Percentiles rank a stretch among this genome's conserved stretches.
phyloP scores from a whole-genome alignment of 2,113 vertebrate species.

The Thalassarche chlororhynchos region DNA sequence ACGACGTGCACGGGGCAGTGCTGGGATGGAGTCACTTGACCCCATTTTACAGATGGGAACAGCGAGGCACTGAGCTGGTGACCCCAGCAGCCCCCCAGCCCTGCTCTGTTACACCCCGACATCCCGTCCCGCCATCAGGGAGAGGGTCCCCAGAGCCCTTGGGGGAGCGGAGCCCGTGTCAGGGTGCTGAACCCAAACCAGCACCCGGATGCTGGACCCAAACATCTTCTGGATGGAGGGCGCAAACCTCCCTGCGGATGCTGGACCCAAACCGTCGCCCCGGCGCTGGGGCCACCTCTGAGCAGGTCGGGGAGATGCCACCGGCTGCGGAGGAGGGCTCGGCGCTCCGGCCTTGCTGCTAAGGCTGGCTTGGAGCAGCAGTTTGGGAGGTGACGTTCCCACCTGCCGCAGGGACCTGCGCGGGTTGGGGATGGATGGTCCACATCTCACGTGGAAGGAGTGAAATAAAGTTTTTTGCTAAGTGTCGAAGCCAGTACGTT shows the following conservation, averaged over 20 bases:
- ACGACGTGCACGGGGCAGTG: accelerated
- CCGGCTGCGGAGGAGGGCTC: accelerated
- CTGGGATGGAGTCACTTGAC: background rate
- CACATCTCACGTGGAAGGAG: background rate
- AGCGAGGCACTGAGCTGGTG: background rate
- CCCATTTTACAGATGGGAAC: background rate
- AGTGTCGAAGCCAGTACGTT: accelerated
- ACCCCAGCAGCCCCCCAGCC: background rate
- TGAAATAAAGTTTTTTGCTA: background rate
- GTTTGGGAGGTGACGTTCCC: background rate
- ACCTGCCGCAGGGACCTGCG: background rate
- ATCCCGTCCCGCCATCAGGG: accelerated
- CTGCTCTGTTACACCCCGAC: accelerated
- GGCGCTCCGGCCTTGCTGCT: accelerated
- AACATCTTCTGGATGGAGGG: too few species aligned
- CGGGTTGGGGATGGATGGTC: background rate
- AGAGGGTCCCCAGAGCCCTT: background rate
- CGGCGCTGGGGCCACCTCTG: background rate
- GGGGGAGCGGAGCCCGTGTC: accelerated
- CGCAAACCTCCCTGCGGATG: too few species aligned
- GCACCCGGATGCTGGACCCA: background rate
- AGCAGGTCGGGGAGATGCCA: accelerated
- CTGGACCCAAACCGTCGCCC: accelerated
- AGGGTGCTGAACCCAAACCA: background rate
- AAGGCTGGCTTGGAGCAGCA: accelerated